Evolutionary conservation across 37 sponge, comb jelly and placozoan genomes (phyloP).

Genomic region (Spongilla lacustris): DNA sequence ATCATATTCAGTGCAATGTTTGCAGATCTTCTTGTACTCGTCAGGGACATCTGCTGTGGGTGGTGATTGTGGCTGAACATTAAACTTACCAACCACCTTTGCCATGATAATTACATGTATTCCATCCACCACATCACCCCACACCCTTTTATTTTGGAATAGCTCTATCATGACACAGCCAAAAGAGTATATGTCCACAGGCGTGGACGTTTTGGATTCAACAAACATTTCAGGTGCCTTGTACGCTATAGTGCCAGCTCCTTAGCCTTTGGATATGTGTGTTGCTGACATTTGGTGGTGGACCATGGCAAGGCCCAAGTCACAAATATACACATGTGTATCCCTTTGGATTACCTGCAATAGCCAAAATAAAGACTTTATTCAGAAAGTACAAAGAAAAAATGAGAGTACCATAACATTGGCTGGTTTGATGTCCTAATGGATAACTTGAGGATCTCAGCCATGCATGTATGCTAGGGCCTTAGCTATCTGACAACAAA

Average conservation of each 20-base stretch:
- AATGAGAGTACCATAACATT: slow-evolving; percentile 59
- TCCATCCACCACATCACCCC: slow-evolving; percentile 14
- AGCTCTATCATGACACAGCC: slow-evolving; percentile 39
- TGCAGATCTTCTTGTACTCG: too few species aligned
- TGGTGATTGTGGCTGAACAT: too few species aligned
- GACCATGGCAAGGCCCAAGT: slow-evolving; percentile 39
- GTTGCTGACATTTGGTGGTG: slow-evolving; percentile 10
- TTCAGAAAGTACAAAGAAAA: too few species aligned
- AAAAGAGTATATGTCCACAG: slow-evolving; percentile 34
- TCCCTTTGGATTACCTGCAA: slow-evolving; percentile 14
- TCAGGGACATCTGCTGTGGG: too few species aligned
- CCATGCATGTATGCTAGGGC: slow-evolving; percentile 45
- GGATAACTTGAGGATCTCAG: slow-evolving; percentile 38
- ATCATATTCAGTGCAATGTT: too few species aligned
- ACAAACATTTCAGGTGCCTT: slow-evolving; percentile 50
- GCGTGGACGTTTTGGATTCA: neutral
- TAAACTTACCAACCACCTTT: slow-evolving; percentile 16
- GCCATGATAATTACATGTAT: slow-evolving; percentile 5
- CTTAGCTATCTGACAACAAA: slow-evolving; percentile 24
- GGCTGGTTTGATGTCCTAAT: slow-evolving; percentile 46
- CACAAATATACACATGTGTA: slow-evolving; percentile 27
- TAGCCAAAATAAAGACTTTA: neutral
- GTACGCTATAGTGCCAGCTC: slow-evolving; percentile 30
- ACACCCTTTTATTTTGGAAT: slow-evolving; percentile 10
- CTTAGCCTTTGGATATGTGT: neutral